phyloP scores from a whole-genome alignment of 2,797 vertebrate species.

The Phoxinus dragarum region DNA sequence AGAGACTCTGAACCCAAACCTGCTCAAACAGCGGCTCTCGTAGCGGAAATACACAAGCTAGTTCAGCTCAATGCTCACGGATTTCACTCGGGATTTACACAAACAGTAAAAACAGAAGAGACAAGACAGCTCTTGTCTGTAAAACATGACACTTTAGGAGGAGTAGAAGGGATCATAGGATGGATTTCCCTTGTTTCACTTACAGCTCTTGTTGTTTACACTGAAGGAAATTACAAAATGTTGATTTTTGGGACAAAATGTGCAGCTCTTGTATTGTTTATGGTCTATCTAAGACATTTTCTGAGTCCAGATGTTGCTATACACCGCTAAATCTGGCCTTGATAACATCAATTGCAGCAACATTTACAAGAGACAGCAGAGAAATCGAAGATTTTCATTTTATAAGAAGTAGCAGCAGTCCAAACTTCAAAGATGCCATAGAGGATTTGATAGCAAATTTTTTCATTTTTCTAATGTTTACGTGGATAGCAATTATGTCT shows the following conservation, averaged over 20 bases:
- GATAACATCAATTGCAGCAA: background rate
- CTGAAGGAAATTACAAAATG: background rate
- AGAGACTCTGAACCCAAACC: background rate
- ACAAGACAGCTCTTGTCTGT: background rate
- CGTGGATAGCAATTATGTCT: background rate
- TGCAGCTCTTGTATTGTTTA: background rate
- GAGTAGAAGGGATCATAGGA: background rate
- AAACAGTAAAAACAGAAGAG: too few relatives aligned
- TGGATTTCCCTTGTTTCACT: background rate
- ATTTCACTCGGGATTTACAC: background rate
- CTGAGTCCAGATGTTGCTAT: background rate
- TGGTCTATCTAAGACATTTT: background rate
- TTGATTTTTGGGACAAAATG: background rate
- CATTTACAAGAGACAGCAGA: background rate
- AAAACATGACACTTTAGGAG: background rate
- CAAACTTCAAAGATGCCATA: background rate
- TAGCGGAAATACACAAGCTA: background rate
- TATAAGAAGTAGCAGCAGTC: background rate
- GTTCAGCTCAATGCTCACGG: background rate
- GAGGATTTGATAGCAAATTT: background rate
- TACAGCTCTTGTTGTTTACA: background rate
- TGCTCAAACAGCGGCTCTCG: background rate
- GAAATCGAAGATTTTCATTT: accelerated
- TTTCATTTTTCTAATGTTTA: background rate
- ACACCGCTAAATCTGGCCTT: background rate